These are phyloP conservation scores for Prinia subflava DNA, from an alignment of 2,113 vertebrate genomes.

Conservation along the genomic window DNA sequence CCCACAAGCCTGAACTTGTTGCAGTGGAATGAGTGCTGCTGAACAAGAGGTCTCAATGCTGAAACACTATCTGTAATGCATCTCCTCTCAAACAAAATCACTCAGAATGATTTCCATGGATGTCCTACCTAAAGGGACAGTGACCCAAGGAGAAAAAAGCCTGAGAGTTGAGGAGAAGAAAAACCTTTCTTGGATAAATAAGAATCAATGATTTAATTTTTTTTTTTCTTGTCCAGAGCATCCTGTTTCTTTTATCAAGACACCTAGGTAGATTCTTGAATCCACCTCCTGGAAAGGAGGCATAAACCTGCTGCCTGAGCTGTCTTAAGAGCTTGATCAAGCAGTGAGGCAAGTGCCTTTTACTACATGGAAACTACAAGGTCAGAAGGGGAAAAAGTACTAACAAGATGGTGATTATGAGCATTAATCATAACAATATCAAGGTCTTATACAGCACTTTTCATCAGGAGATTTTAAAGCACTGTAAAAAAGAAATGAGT, in stretches of 20 bases:
- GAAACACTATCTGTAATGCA: neutral
- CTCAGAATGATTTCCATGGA: neutral
- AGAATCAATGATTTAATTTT: neutral
- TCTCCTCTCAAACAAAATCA: neutral
- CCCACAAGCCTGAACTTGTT: neutral
- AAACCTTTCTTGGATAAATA: neutral
- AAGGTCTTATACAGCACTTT: slow-evolving; percentile 52
- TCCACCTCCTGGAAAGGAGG: slow-evolving; percentile 46
- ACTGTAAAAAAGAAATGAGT: slow-evolving; percentile 13
- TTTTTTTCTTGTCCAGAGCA: neutral
- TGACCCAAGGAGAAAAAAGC: neutral
- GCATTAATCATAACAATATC: slow-evolving; percentile 62
- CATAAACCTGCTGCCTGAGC: slow-evolving; percentile 55
- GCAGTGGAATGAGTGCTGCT: neutral
- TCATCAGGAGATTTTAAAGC: slow-evolving; percentile 58
- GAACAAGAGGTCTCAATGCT: neutral
- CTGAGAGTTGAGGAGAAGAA: neutral
- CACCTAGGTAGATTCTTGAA: slow-evolving; percentile 54
- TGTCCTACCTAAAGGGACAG: neutral
- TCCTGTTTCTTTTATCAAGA: slow-evolving; percentile 18
- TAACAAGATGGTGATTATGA: slow-evolving; percentile 56
- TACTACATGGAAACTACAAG: slow-evolving; percentile 57
- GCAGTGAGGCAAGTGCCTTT: slow-evolving; percentile 63
- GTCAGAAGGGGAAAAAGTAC: slow-evolving; percentile 62
- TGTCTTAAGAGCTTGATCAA: slow-evolving; percentile 64